Evolutionary conservation across 2,113 vertebrate species (phyloP).

Genomic region (Accipiter virgatus): DNA sequence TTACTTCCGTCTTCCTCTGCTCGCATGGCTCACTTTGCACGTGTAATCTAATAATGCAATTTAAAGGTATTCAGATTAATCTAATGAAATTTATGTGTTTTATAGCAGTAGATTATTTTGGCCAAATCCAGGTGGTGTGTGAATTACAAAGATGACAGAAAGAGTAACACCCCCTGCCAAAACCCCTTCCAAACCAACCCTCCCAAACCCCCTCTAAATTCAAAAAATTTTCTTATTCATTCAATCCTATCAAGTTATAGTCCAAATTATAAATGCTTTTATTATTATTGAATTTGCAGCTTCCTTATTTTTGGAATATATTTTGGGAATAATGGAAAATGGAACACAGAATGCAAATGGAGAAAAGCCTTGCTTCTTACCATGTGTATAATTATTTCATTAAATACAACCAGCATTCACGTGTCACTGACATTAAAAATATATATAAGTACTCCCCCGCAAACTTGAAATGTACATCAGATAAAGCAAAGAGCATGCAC

Average conservation of each 20-base stretch:
- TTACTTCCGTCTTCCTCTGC: background rate
- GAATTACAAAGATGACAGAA: background rate
- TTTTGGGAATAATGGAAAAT: background rate
- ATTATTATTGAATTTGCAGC: background rate
- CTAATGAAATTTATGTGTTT: background rate
- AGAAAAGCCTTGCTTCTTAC: background rate
- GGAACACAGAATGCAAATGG: background rate
- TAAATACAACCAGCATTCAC: background rate
- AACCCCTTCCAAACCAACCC: rapidly evolving
- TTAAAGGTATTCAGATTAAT: background rate
- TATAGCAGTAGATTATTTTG: background rate
- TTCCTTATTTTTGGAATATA: background rate
- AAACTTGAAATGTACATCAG: background rate
- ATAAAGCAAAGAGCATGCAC: background rate
- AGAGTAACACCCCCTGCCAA: background rate
- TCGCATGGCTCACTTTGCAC: background rate
- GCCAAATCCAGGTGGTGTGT: background rate
- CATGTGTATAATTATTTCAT: background rate
- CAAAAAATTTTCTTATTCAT: background rate
- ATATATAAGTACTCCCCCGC: background rate
- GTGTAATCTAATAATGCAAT: background rate
- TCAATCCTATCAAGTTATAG: background rate
- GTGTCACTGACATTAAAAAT: background rate
- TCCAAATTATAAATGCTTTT: background rate
- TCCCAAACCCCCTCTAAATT: rapidly evolving